phyloP scores from a whole-genome alignment of 2,113 vertebrate genomes.

The Australoheros scitulus region DNA sequence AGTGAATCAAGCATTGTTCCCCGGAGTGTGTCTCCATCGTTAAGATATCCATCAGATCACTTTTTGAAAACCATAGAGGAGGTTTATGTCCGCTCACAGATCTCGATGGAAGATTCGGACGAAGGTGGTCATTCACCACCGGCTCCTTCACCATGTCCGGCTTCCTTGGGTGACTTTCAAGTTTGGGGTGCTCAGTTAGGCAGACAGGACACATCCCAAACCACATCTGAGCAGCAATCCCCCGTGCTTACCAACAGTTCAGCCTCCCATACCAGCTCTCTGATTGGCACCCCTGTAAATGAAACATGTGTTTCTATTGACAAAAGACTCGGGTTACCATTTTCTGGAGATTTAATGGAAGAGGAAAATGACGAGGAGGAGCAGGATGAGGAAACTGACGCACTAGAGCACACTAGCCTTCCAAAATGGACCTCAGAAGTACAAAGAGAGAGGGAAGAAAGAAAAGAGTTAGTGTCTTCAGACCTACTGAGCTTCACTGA shows the following conservation, averaged over 20 bases:
- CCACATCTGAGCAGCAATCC: constrained; percentile 51
- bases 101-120: constrained; percentile 76
- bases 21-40: constrained; percentile 57
- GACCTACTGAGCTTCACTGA: constrained; percentile 62
- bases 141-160: constrained; percentile 43
- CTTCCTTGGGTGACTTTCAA: constrained; percentile 49
- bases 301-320: constrained; percentile 34
- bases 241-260: constrained; percentile 65
- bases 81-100: constrained; percentile 76
- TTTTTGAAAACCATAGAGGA: constrained; percentile 76
- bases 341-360: constrained; percentile 75
- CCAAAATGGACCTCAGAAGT: constrained; percentile 22
- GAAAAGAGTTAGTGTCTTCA: constrained; percentile 16
- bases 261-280: constrained; percentile 63
- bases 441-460: constrained; percentile 8
- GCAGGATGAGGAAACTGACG: constrained; percentile 36
- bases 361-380: constrained; percentile 65
- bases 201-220: constrained; percentile 32
- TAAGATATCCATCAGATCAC: constrained; percentile 71
- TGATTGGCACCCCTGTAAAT: constrained; percentile 62
- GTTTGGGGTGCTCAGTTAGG: constrained; percentile 50
- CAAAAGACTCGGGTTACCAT: constrained; percentile 66
- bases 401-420: neutral
- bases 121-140: constrained; percentile 71
- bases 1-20: constrained; percentile 39